Conservation (phyloP, 2,888 invertebrate species). For the Coelinius sp. region DNA sequence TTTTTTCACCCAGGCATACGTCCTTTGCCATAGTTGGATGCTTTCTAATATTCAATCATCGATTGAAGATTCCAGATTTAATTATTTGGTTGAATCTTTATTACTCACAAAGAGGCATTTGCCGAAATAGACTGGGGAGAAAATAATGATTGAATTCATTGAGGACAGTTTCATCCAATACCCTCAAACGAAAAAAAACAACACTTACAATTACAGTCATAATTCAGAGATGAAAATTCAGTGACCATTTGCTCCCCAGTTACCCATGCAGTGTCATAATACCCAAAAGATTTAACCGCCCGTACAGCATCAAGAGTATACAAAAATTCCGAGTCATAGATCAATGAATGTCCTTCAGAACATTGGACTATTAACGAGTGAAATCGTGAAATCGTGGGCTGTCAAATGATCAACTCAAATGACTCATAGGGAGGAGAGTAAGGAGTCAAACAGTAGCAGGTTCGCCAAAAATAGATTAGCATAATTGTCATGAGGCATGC, state of each 20-base stretch:
- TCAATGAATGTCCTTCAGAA: background rate
- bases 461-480: constrained; percentile 66
- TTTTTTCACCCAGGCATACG: no score
- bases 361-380: background rate
- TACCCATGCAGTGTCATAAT: background rate
- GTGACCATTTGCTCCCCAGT: background rate
- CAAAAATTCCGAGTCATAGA: background rate
- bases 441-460: constrained; percentile 59
- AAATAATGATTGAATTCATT: no score
- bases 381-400: background rate
- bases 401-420: background rate
- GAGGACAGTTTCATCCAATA: no score
- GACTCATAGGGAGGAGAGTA: background rate
- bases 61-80: no score
- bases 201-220: no score
- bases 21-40: no score
- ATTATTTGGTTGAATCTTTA: no score
- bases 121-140: no score
- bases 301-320: background rate
- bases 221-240: no score
- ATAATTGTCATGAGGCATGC: constrained; percentile 70
- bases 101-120: no score
- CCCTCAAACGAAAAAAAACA: no score
- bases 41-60: no score
- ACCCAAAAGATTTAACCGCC: background rate